These are phyloP conservation scores for Seira musarum DNA, from an alignment of 2,888 invertebrate species.

Conservation along the genomic window DNA sequence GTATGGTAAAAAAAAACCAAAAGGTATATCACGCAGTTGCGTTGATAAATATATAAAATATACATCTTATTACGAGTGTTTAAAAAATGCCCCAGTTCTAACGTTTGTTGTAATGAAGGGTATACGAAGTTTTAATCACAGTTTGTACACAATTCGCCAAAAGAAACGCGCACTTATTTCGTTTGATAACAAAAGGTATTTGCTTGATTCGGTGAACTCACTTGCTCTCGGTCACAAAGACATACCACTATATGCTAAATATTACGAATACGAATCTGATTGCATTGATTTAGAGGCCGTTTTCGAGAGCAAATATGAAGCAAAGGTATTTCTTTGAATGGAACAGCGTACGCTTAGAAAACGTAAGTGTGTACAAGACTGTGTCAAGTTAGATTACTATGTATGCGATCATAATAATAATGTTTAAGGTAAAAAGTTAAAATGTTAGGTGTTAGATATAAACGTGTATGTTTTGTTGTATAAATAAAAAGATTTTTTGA, in stretches of 20 bases:
- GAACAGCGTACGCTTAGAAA: background rate
- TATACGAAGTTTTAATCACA: slow-evolving; percentile 25
- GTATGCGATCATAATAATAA: too few species aligned
- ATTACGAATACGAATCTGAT: background rate
- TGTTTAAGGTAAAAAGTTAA: background rate
- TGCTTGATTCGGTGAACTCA: background rate
- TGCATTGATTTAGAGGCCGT: slow-evolving; percentile 5
- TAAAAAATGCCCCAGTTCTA: background rate
- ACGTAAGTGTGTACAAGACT: background rate
- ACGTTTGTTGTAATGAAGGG: slow-evolving; percentile 2
- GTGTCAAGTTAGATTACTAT: slow-evolving; percentile 14
- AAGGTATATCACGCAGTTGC: slow-evolving; percentile 37
- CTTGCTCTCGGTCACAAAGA: slow-evolving; percentile 48
- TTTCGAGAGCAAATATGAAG: background rate
- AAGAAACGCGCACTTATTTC: slow-evolving; percentile 29
- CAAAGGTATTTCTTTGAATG: background rate
- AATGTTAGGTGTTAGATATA: background rate
- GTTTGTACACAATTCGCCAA: slow-evolving; percentile 24
- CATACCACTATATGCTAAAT: background rate
- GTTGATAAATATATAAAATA: slow-evolving; percentile 8
- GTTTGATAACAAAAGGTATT: slow-evolving; percentile 46
- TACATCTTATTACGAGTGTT: slow-evolving; percentile 13
- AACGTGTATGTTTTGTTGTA: background rate
- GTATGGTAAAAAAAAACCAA: slow-evolving; percentile 33
- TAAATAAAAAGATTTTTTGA: too few species aligned